Evolutionary conservation across 2,113 vertebrate genomes (phyloP).

Genomic region (Capra hircus): DNA sequence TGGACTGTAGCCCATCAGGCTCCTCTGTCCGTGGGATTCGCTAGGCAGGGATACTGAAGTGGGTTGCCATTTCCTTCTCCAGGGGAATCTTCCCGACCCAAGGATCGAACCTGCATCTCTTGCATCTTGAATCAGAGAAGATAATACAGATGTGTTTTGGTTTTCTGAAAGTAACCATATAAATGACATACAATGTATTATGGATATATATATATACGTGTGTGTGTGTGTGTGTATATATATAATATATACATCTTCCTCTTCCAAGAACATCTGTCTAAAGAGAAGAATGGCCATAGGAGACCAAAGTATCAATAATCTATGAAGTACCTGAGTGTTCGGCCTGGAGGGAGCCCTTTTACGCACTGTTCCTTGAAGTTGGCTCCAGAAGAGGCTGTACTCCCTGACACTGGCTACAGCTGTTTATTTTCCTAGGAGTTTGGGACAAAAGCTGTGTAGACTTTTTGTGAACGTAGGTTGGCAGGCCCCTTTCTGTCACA

Average conservation of each 20-base stretch:
- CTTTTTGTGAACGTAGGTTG: background rate
- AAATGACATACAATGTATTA: background rate
- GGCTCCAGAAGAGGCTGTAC: background rate
- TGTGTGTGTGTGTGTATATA: accelerated
- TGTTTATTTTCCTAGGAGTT: background rate
- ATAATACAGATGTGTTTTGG: background rate
- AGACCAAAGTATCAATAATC: background rate
- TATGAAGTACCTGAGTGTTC: conserved; percentile 75
- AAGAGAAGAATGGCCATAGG: background rate
- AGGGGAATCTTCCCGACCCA: background rate
- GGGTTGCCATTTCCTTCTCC: background rate
- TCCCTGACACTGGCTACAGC: background rate
- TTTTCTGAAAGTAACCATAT: background rate
- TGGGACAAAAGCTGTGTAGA: background rate
- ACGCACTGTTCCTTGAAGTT: conserved; percentile 30
- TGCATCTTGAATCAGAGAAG: background rate
- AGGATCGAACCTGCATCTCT: background rate
- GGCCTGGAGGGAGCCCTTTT: conserved; percentile 79
- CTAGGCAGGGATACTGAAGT: background rate
- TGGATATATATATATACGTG: background rate
- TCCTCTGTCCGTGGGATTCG: background rate
- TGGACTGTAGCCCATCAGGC: background rate
- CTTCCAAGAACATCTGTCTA: background rate
- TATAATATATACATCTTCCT: background rate
- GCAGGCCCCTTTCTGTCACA: background rate